Evolutionary conservation across 1,140 invertebrate genomes (phyloP), one percentile per base, ranked within the genome.

Genomic region (Drosophila saltans): DNA sequence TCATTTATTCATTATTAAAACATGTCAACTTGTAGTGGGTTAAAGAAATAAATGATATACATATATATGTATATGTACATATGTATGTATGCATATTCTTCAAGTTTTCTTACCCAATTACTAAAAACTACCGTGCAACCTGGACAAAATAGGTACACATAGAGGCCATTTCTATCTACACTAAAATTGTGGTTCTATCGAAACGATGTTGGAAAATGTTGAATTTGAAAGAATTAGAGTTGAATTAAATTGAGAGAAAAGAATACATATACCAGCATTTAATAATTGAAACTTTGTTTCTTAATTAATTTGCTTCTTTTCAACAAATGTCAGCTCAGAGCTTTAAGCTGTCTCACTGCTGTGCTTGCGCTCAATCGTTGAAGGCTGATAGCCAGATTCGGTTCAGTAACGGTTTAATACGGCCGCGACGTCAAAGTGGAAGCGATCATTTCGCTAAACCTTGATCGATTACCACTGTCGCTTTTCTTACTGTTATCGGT

Each of bases 401-500:
- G 45, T 52, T 52, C 45, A 52, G 45, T 52, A 52, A 26, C 45
- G 45, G 45, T 52, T 52, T 52, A 52, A 52, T 3, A 10, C 45
- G 45, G 45, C 24, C 45, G 21, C 45, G 45, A 52, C 45, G 45
- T 52, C 8, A 52, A 59, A 16, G 28, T 59, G n/a, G 28, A 59
- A 40, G 43, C 43, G 43, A 39, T 63, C 40, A 28, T 28, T 63
- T n/a, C 40, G 3, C 45, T 3, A 16, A 63, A 45, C 43, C 43
- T 63, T 63, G 61, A 63, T 45, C 40, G 40, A 48, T 48, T 63
- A 36, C 16, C 33, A 39, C 57, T 59, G 57, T 59, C 57, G n/a
- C 33, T 40, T 59, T 59, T 59, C 57, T 16, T 40, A 8, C 5
- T 24, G 57, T 21, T 40, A 59, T 39, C 57, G 57, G 16, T 59